phyloP scores from a whole-genome alignment of 2,888 invertebrate genomes.

The Eudemis profundana region DNA sequence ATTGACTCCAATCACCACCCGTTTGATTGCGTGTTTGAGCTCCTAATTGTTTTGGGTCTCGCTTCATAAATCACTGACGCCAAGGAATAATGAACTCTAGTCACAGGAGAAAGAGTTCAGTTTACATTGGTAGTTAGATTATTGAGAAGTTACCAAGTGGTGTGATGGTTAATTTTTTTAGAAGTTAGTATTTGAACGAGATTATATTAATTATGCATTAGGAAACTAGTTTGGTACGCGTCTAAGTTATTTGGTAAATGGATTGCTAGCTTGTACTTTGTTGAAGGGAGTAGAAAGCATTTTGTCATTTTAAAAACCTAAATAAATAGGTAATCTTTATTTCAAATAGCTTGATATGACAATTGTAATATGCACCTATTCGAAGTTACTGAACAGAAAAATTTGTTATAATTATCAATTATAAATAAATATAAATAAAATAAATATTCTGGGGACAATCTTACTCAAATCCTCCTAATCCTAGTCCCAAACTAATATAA shows the following conservation, averaged over 20 bases:
- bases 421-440: too few relatives aligned
- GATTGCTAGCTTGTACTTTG: too few relatives aligned
- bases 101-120: neutral
- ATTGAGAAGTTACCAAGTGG: neutral
- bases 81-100: neutral
- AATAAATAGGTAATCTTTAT: too few relatives aligned
- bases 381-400: too few relatives aligned
- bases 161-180: neutral
- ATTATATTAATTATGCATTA: conserved; percentile 9
- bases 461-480: too few relatives aligned
- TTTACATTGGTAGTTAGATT: neutral
- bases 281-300: too few relatives aligned
- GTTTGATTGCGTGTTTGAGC: conserved; percentile 21
- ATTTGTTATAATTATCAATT: too few relatives aligned
- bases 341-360: too few relatives aligned
- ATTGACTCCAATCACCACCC: conserved; percentile 27
- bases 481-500: too few relatives aligned
- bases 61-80: neutral
- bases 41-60: conserved; percentile 18
- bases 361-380: too few relatives aligned
- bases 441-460: too few relatives aligned
- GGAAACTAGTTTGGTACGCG: neutral
- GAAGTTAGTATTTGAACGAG: conserved; percentile 12
- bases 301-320: too few relatives aligned
- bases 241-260: neutral